phyloP scores from a whole-genome alignment of 2,797 vertebrate species.

The Anguilla obscura region DNA sequence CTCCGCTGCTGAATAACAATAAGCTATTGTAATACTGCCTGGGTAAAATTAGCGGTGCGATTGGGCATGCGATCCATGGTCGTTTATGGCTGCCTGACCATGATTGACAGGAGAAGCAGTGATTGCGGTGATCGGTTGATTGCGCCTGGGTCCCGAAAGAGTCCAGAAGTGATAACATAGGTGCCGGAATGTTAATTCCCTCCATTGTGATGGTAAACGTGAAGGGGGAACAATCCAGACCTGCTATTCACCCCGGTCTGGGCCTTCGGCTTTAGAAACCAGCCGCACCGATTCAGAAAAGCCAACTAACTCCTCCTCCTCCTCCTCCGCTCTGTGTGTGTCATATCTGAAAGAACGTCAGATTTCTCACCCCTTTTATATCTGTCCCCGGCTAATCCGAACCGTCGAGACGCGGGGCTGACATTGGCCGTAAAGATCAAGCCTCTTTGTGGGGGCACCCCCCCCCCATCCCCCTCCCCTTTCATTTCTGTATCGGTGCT shows the following conservation, averaged over 20 bases:
- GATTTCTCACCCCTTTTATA: conserved; percentile 72
- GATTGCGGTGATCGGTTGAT: conserved; percentile 48
- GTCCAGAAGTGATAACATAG: conserved; percentile 68
- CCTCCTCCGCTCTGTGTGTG: conserved; percentile 54
- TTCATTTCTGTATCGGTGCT: conserved; percentile 67
- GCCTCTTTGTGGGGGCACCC: conserved; percentile 76
- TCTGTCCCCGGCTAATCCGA: conserved; percentile 78
- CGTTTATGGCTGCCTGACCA: conserved; percentile 17
- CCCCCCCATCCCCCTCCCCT: neutral
- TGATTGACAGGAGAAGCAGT: conserved; percentile 26
- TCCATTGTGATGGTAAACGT: conserved; percentile 83
- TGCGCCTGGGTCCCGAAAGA: conserved; percentile 55
- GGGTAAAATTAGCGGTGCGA: neutral
- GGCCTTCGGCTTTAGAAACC: conserved; percentile 78
- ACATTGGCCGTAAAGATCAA: conserved; percentile 78
- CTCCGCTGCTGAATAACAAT: neutral
- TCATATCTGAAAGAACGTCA: conserved; percentile 86
- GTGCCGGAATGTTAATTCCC: conserved; percentile 77
- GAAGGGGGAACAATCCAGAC: conserved; percentile 68
- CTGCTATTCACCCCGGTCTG: conserved; percentile 70
- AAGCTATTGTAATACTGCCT: neutral
- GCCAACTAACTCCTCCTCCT: conserved; percentile 51
- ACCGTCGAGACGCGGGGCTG: conserved; percentile 83
- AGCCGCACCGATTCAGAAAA: conserved; percentile 71
- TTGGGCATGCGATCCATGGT: neutral